Evolutionary conservation across 1,140 invertebrate genomes (phyloP).

Genomic region (silkworm (Bombyx mori)): ASM3026992v2 NC_085124.1:4063001-4063500

Average conservation of each 20-base stretch:
- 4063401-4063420: no score
- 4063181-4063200: constrained; percentile 57
- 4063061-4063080: background rate
- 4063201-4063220: constrained; percentile 66
- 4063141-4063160: constrained; percentile 89
- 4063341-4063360: no score
- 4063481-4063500: no score
- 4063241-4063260: constrained; percentile 62
- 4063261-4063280: constrained; percentile 41
- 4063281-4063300: no score
- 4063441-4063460: no score
- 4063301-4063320: no score
- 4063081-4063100: background rate
- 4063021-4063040: background rate
- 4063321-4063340: no score
- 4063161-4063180: constrained; percentile 83
- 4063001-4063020: background rate
- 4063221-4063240: constrained; percentile 61
- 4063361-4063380: no score
- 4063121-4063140: constrained; percentile 97
- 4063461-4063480: no score
- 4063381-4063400: no score
- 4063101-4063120: constrained; percentile 68
- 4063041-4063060: background rate
- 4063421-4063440: no score